Percentiles rank a stretch among this genome's conserved stretches.
phyloP scores from a whole-genome alignment of 2,888 invertebrate species.

The Mimachlamys varia region DNA sequence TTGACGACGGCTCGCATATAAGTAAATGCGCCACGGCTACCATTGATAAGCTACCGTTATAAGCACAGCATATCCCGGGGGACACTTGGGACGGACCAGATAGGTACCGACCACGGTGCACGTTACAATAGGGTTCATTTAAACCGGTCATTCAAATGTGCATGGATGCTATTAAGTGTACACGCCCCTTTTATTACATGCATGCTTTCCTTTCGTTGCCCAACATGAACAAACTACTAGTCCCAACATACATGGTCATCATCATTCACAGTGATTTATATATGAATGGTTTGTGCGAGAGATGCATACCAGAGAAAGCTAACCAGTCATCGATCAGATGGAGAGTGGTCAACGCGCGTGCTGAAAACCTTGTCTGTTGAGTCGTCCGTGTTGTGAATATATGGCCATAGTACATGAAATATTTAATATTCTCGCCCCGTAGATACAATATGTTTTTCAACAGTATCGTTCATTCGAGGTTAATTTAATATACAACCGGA shows the following conservation, averaged over 20 bases:
- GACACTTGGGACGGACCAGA: no score
- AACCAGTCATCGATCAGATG: neutral
- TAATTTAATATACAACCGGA: slow-evolving; percentile 28
- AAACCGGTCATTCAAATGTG: neutral
- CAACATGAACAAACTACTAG: neutral
- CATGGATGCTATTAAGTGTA: neutral
- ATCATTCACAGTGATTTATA: neutral
- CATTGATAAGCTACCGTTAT: no score
- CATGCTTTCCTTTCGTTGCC: neutral
- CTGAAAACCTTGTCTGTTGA: neutral
- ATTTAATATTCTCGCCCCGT: slow-evolving; percentile 22
- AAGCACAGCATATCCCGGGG: no score
- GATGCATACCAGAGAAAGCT: neutral
- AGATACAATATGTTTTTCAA: neutral
- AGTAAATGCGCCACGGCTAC: no score
- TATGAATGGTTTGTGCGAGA: neutral
- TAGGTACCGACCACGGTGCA: no score
- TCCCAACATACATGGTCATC: neutral
- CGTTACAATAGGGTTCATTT: neutral
- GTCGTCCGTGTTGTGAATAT: neutral
- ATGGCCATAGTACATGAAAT: neutral
- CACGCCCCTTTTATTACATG: neutral
- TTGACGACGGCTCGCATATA: no score
- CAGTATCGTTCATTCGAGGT: slow-evolving; percentile 23
- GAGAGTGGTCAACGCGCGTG: neutral